A percentile compares a stretch with the other conserved stretches of the same genome.
Conservation (phyloP, 1,140 invertebrate genomes). For the Conopomorpha cramerella region DNA sequence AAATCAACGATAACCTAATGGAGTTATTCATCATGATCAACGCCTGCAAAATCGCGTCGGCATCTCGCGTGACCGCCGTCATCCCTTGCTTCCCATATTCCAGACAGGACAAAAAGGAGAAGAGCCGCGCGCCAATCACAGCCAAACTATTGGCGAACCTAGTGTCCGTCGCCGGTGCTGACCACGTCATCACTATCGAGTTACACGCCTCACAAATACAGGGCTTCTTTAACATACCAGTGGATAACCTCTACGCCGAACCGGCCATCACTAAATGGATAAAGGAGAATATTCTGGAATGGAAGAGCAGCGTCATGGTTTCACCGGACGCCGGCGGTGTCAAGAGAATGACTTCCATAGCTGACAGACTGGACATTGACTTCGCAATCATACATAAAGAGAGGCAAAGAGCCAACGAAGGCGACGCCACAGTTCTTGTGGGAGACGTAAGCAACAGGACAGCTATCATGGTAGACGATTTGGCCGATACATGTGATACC, state of each 20-base stretch:
- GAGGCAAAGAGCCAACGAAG: conserved; percentile 94
- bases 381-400: conserved; percentile 99
- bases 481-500: conserved; percentile 99
- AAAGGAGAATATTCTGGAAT: conserved; percentile 97
- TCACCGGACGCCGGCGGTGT: conserved; percentile 99
- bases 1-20: conserved; percentile 99
- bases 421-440: conserved; percentile 97
- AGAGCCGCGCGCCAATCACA: conserved; percentile 97
- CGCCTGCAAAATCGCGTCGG: conserved; percentile 98
- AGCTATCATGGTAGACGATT: conserved; percentile 97
- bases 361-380: conserved; percentile 94
- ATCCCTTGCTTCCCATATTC: conserved; percentile 99
- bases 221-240: conserved; percentile 99
- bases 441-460: conserved; percentile 95
- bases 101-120: conserved; percentile 99
- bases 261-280: conserved; percentile 99
- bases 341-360: conserved; percentile 94
- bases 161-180: conserved; percentile 95
- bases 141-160: conserved; percentile 99
- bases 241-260: conserved; percentile 98
- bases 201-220: conserved; percentile 99
- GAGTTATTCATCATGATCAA: conserved; percentile 99
- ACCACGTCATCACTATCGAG: conserved; percentile 99
- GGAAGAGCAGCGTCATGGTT: conserved; percentile 95
- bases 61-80: conserved; percentile 95